Evolutionary conservation across 2,888 invertebrate genomes (phyloP).

Genomic region (Cataglyphis albicans): DNA sequence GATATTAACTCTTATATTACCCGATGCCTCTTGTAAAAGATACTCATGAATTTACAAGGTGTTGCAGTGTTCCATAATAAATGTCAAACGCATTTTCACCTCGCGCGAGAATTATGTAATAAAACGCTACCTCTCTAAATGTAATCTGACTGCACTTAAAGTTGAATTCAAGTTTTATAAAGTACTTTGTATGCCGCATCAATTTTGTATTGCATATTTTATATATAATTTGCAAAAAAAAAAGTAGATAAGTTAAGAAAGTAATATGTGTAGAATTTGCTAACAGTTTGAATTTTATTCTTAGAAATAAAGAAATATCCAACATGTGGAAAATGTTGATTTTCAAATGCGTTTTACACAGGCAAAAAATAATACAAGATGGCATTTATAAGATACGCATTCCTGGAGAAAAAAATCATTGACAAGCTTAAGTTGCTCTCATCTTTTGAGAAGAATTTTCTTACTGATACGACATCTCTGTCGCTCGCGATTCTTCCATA

Average conservation of each 20-base stretch:
- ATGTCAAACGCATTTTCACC: neutral
- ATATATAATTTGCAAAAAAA: neutral
- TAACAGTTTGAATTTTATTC: conserved; percentile 3
- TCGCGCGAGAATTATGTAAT: neutral
- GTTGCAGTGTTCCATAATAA: neutral
- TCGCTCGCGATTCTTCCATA: conserved; percentile 3
- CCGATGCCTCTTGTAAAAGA: neutral
- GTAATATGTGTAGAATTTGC: conserved; percentile 4
- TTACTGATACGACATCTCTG: conserved; percentile 13
- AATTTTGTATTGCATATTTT: conserved; percentile 36
- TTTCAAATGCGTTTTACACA: conserved; percentile 20
- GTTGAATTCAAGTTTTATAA: conserved; percentile 32
- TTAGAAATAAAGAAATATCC: neutral
- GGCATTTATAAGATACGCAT: conserved; percentile 26
- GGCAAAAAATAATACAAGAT: conserved; percentile 5
- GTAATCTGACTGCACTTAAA: neutral
- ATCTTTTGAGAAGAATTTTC: conserved; percentile 11
- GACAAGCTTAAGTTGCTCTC: conserved; percentile 10
- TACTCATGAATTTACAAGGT: neutral
- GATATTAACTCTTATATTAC: neutral
- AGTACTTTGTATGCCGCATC: neutral
- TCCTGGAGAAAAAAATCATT: conserved; percentile 19
- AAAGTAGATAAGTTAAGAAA: conserved; percentile 17
- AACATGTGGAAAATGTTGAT: neutral
- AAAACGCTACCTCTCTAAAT: neutral